Conservation (phyloP, 2,888 invertebrate species). For the Drosophila basisetae region DNA sequence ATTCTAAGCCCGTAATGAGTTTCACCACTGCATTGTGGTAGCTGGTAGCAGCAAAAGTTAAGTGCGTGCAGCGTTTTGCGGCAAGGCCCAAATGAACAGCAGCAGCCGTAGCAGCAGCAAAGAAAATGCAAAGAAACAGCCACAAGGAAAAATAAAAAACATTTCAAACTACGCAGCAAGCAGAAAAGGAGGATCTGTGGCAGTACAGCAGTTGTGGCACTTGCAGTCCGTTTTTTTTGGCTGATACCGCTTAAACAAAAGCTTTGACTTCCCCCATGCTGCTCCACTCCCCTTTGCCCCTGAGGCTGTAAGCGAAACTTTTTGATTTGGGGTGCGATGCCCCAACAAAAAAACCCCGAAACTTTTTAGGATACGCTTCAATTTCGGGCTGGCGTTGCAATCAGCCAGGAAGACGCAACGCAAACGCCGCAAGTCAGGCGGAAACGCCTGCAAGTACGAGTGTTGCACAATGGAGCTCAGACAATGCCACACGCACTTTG, state of each 20-base stretch:
- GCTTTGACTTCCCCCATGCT: conserved; percentile 6
- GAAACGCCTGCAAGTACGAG: conserved; percentile 47
- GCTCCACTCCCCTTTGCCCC: background rate
- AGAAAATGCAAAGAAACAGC: conserved; percentile 56
- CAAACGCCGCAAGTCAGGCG: conserved; percentile 79
- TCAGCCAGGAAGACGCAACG: conserved; percentile 58
- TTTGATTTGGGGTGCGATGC: conserved; percentile 65
- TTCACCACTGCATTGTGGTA: conserved; percentile 77
- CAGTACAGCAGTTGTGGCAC: conserved; percentile 54
- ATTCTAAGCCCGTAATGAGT: conserved; percentile 81
- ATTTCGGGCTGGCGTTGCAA: conserved; percentile 77
- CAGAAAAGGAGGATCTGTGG: background rate
- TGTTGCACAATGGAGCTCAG: conserved; percentile 47
- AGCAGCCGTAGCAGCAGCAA: conserved; percentile 16
- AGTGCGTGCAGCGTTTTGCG: conserved; percentile 81
- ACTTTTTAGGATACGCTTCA: conserved; percentile 73
- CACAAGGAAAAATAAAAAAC: conserved; percentile 46
- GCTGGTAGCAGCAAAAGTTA: conserved; percentile 70
- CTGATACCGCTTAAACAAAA: conserved; percentile 67
- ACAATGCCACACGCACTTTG: conserved; percentile 73
- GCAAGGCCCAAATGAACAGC: conserved; percentile 73
- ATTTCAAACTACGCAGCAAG: conserved; percentile 58
- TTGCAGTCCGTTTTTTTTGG: conserved; percentile 58
- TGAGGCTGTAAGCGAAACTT: conserved; percentile 68
- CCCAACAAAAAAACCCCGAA: conserved; percentile 12